These are phyloP conservation scores for Emmelina monodactyla DNA, from an alignment of 2,888 invertebrate species.

Conservation along the genomic window DNA sequence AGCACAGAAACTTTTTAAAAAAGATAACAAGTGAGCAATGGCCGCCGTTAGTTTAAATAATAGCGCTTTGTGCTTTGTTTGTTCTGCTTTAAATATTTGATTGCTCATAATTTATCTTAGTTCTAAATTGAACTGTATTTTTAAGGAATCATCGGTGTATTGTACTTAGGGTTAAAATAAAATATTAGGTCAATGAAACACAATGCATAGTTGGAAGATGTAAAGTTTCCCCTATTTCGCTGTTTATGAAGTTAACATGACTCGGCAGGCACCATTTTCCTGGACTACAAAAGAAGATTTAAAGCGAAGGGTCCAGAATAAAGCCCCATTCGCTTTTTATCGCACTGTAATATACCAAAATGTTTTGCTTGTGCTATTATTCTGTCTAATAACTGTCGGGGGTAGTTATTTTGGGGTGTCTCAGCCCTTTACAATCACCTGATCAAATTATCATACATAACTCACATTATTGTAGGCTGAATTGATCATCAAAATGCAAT, in stretches of 20 bases:
- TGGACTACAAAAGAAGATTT: constrained; percentile 39
- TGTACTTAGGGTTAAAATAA: no score
- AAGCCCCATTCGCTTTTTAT: constrained; percentile 43
- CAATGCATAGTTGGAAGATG: no score
- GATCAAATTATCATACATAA: constrained; percentile 50
- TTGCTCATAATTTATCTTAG: no score
- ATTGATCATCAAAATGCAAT: constrained; percentile 52
- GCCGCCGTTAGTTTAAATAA: neutral
- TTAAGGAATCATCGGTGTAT: no score
- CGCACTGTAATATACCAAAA: constrained; percentile 33
- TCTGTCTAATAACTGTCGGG: constrained; percentile 39
- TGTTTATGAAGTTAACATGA: constrained; percentile 2
- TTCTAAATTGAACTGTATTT: no score
- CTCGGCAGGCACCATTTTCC: neutral
- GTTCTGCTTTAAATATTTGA: neutral
- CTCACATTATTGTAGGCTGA: constrained; percentile 35
- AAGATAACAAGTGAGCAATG: constrained; percentile 24
- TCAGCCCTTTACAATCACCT: constrained; percentile 31
- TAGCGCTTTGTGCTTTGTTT: neutral
- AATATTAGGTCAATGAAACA: no score
- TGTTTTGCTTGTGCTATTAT: constrained; percentile 49
- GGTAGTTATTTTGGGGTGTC: constrained; percentile 17
- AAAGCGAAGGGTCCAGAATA: constrained; percentile 40
- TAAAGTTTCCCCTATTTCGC: no score
- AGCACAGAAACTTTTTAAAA: constrained; percentile 33